Conservation (phyloP, 2,888 invertebrate species). For the Flexamia atlantica region DNA sequence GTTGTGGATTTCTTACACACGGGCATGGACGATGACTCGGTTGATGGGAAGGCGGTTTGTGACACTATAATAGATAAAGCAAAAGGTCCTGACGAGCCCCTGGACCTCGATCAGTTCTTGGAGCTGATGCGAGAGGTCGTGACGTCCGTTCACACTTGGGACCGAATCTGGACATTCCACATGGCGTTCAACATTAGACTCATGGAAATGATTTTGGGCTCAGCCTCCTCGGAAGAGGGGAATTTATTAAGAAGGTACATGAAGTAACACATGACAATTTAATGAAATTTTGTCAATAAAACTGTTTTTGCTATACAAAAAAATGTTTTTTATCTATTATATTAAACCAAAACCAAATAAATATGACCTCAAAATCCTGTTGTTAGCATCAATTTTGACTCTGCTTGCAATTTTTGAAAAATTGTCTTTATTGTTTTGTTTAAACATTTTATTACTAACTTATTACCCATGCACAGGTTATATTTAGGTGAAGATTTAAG, state of each 20-base stretch:
- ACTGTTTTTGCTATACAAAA: no score
- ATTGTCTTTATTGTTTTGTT: no score
- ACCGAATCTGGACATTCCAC: slow-evolving; percentile 19
- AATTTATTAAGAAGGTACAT: neutral
- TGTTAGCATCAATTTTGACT: no score
- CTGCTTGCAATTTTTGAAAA: no score
- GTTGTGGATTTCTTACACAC: neutral
- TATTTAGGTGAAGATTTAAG: no score
- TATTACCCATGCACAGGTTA: no score
- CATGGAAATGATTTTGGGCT: slow-evolving; percentile 24
- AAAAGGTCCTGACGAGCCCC: neutral
- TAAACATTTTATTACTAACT: no score
- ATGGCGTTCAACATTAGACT: slow-evolving; percentile 18
- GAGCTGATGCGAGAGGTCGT: slow-evolving; percentile 2
- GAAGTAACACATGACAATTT: no score
- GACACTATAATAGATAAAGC: neutral
- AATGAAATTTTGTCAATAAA: no score
- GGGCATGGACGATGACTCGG: slow-evolving; percentile 5
- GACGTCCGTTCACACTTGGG: neutral
- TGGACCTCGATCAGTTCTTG: slow-evolving; percentile 11
- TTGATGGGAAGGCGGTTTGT: neutral
- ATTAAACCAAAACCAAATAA: no score
- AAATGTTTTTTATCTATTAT: no score
- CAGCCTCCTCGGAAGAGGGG: neutral
- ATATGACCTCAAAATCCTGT: no score